Evolutionary conservation across 2,888 invertebrate genomes (phyloP), one percentile per base, ranked within the genome.

Genomic region (Rosalia funebris): DNA sequence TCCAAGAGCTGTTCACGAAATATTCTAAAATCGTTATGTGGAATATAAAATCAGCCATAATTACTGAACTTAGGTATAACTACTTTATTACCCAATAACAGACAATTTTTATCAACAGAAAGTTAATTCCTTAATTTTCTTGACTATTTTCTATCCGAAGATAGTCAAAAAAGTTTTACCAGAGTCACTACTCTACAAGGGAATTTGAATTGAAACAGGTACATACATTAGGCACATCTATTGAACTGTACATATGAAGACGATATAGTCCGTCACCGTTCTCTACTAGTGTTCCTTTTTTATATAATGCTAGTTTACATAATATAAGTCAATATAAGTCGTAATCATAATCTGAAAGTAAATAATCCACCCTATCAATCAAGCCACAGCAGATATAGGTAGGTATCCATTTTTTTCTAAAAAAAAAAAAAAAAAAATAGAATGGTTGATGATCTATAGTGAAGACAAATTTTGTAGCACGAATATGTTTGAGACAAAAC

Each of bases 401-500:
- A 65, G 60, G 19, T 34, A 50, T 3, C 45, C 55, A 44, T 56
- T 57, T 41, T 52, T 59, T 16, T 53, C 62, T 52, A 69, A 69
- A n/a, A n/a, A n/a, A n/a, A n/a, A n/a, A n/a, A n/a, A n/a, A n/a
- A 37, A 65, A 59, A 15, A 63, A 37, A 60, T 60, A 44, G 25
- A 65, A 47, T 7, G 62, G 61, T 46, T 63, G 58, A 37, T 68
- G 63, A 53, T 62, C 62, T 10, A 63, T 58, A 32, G 57, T 10
- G 34, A 63, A 44, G 5, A 20, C 67, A 67, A 79, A 79, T 20
- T 68, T 54, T 3, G 68, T 68, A 2, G 77, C 77, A 34, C 68
- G 57, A 47, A 79, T 65, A 72, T 77, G 80, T 54, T 78, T 75
- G 17, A 19, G 54, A 57, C 4, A 57, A 32, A 2, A 54, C 54